Evolutionary conservation across 2,888 invertebrate species (phyloP).

Genomic region (Harpalus rubripes): DNA sequence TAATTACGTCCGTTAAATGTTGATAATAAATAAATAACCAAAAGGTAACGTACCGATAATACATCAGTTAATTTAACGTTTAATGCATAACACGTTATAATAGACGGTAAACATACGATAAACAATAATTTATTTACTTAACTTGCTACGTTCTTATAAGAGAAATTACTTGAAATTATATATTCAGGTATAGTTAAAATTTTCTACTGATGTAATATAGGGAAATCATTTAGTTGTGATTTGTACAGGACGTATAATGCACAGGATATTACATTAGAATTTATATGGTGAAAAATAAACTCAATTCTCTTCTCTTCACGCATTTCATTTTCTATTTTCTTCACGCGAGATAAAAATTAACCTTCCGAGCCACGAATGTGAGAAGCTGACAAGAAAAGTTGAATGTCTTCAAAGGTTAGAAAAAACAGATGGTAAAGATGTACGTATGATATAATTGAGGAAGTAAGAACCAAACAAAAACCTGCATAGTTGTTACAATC

Average conservation of each 20-base stretch:
- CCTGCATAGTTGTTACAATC: constrained; percentile 49
- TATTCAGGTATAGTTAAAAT: constrained; percentile 3
- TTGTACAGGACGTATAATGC: background rate
- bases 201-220: constrained; percentile 24
- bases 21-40: background rate
- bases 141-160: background rate
- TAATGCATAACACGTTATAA: background rate
- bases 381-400: constrained; percentile 37
- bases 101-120: background rate
- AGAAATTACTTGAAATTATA: constrained; percentile 45
- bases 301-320: constrained; percentile 42
- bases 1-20: background rate
- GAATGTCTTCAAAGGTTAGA: constrained; percentile 33
- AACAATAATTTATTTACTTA: constrained; percentile 16
- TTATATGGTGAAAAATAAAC: constrained; percentile 13
- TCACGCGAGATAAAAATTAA: constrained; percentile 43
- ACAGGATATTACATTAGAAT: constrained; percentile 29
- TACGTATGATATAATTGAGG: constrained; percentile 49
- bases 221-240: constrained; percentile 31
- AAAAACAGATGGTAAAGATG: constrained; percentile 31
- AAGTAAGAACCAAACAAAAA: constrained; percentile 50
- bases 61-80: background rate
- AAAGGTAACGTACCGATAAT: background rate
- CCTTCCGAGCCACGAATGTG: constrained; percentile 1
- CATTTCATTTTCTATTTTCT: constrained; percentile 41